phyloP scores from a whole-genome alignment of 2,888 invertebrate genomes.

The Orchesellides sinensis region DNA sequence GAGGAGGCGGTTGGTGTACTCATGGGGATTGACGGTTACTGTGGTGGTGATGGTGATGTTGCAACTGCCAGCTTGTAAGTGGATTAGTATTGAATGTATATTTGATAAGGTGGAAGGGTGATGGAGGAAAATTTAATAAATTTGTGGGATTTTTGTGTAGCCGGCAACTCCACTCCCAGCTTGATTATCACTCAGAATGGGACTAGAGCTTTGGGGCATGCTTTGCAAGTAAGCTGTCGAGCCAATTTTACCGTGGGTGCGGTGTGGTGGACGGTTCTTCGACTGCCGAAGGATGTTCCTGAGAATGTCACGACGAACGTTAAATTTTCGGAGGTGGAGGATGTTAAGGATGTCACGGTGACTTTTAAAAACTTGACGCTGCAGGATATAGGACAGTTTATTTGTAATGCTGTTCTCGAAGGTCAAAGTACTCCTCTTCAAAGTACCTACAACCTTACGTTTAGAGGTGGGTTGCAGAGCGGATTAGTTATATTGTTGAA shows the following conservation, averaged over 20 bases:
- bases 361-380: conserved; percentile 81
- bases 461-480: conserved; percentile 57
- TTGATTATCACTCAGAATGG: conserved; percentile 51
- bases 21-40: not conserved
- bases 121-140: not conserved
- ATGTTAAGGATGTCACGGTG: conserved; percentile 80
- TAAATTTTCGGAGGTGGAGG: conserved; percentile 8
- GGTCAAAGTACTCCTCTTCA: conserved; percentile 39
- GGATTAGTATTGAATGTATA: not conserved
- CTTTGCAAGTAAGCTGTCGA: conserved; percentile 32
- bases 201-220: conserved; percentile 30
- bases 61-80: conserved; percentile 28
- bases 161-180: conserved; percentile 12
- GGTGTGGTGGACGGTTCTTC: conserved; percentile 56
- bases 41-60: not conserved
- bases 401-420: conserved; percentile 77
- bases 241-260: conserved; percentile 39
- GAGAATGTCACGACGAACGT: conserved; percentile 18
- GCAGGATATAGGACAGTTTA: conserved; percentile 86
- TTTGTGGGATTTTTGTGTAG: not conserved
- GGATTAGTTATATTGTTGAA: not conserved
- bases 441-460: conserved; percentile 62
- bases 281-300: conserved; percentile 23
- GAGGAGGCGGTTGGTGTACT: not conserved
- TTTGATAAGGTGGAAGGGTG: not conserved